Percentiles rank a stretch among this genome's conserved stretches.
Evolutionary conservation across 1,140 invertebrate genomes (phyloP).

Genomic region (Bombus cullumanus): DNA sequence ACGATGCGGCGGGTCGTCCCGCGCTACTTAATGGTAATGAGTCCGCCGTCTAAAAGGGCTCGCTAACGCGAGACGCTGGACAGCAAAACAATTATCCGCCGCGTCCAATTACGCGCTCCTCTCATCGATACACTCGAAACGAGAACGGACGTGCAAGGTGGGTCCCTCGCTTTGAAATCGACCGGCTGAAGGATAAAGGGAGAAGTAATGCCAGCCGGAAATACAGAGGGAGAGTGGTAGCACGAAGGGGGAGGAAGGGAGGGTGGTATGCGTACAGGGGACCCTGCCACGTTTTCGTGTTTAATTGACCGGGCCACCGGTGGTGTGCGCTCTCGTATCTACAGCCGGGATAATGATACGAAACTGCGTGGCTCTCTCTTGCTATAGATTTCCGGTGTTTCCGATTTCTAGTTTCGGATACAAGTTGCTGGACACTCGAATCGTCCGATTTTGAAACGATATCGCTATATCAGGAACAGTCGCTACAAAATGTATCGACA

Average conservation of each 20-base stretch:
- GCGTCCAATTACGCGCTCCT: constrained; percentile 62
- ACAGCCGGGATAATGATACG: constrained; percentile 55
- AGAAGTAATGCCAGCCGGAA: constrained; percentile 32
- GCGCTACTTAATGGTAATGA: constrained; percentile 53
- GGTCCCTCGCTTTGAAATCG: constrained; percentile 34
- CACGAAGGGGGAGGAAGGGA: not conserved
- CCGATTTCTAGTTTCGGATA: not conserved
- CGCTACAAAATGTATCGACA: no score
- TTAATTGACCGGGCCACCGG: constrained; percentile 60
- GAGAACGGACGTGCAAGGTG: constrained; percentile 18
- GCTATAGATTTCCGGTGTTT: not conserved
- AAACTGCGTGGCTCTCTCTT: constrained; percentile 30
- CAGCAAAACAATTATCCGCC: constrained; percentile 61
- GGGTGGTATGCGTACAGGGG: not conserved
- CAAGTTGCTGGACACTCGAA: not conserved
- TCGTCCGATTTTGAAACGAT: not conserved
- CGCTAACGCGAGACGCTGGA: constrained; percentile 42
- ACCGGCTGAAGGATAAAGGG: constrained; percentile 37
- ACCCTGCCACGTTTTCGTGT: constrained; percentile 52
- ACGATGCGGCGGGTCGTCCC: not conserved
- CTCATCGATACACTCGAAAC: constrained; percentile 56
- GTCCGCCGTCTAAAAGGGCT: constrained; percentile 43
- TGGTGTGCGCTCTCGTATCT: constrained; percentile 36
- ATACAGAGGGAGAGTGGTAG: not conserved
- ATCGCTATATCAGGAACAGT: not conserved